Conservation (phyloP, 2,797 vertebrate species). For the Myotis myotis region DNA sequence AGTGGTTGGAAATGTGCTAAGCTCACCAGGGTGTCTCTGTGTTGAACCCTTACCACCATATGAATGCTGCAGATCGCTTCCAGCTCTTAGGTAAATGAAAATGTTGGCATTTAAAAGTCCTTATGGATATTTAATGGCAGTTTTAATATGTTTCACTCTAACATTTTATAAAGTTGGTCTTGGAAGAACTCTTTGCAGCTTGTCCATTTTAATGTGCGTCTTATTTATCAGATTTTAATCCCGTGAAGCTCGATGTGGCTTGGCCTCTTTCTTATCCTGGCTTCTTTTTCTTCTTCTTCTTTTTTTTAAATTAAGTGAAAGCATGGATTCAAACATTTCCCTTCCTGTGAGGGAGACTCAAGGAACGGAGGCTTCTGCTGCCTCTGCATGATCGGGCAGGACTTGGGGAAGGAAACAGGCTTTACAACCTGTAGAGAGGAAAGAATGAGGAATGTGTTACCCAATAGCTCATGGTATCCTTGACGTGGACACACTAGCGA, state of each 20-base stretch:
- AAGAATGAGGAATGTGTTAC: not conserved
- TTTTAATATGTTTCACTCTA: not conserved
- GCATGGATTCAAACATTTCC: not conserved
- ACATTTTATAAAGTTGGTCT: not conserved
- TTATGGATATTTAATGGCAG: not conserved
- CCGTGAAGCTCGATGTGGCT: not conserved
- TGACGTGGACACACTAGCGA: not conserved
- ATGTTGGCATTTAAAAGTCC: not conserved
- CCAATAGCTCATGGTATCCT: not conserved
- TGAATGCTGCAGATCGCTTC: not conserved
- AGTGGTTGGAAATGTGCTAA: not conserved
- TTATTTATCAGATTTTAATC: conserved; percentile 44
- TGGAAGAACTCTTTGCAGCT: conserved; percentile 9
- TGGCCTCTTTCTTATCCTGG: not conserved
- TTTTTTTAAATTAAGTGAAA: not conserved
- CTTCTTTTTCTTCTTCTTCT: too few relatives aligned
- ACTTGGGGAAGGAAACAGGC: not conserved
- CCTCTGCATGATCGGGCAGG: not conserved
- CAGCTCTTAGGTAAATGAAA: conserved; percentile 24
- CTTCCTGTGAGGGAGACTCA: conserved; percentile 2
- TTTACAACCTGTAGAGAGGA: not conserved
- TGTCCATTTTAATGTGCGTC: not conserved
- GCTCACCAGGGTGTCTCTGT: not conserved
- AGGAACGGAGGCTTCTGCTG: not conserved
- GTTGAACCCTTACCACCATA: not conserved